These are phyloP conservation scores for Galleria mellonella DNA, from an alignment of 1,140 invertebrate genomes.

Conservation along the genomic window DNA sequence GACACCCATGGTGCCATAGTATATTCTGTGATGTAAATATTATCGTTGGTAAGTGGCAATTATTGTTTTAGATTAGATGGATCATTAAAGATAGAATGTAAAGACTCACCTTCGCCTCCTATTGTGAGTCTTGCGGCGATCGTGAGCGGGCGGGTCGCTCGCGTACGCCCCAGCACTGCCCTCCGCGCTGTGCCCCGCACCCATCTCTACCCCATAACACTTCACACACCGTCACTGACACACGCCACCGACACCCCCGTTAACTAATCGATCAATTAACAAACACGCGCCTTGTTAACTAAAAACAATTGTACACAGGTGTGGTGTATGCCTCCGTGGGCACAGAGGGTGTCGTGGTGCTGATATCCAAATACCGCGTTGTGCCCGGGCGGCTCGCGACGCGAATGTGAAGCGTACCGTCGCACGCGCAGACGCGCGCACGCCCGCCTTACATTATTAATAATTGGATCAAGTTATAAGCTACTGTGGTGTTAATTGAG, in stretches of 20 bases:
- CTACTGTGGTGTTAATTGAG: not conserved
- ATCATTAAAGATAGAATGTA: not conserved
- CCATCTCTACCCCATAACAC: conserved; percentile 66
- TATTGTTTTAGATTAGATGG: too few relatives aligned
- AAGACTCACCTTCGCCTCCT: conserved; percentile 56
- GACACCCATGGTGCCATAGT: too few relatives aligned
- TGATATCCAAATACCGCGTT: conserved; percentile 30
- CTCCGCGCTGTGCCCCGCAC: conserved; percentile 62
- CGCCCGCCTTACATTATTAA: conserved; percentile 32
- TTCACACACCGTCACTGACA: conserved; percentile 55
- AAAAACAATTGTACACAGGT: not conserved
- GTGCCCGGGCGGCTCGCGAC: conserved; percentile 42
- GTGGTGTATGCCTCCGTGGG: not conserved
- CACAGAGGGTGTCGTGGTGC: conserved; percentile 27
- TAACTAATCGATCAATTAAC: not conserved
- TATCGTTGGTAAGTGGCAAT: too few relatives aligned
- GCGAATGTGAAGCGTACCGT: conserved; percentile 63
- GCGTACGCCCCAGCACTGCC: conserved; percentile 51
- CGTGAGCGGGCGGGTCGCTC: conserved; percentile 58
- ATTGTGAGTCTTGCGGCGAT: conserved; percentile 40
- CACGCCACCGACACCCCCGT: conserved; percentile 36
- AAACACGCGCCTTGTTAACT: too few relatives aligned
- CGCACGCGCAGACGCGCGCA: conserved; percentile 42
- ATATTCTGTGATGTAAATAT: too few relatives aligned
- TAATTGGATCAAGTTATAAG: conserved; percentile 29